Conservation (phyloP, 2,888 invertebrate genomes). For the Diadegma fenestrale region DNA sequence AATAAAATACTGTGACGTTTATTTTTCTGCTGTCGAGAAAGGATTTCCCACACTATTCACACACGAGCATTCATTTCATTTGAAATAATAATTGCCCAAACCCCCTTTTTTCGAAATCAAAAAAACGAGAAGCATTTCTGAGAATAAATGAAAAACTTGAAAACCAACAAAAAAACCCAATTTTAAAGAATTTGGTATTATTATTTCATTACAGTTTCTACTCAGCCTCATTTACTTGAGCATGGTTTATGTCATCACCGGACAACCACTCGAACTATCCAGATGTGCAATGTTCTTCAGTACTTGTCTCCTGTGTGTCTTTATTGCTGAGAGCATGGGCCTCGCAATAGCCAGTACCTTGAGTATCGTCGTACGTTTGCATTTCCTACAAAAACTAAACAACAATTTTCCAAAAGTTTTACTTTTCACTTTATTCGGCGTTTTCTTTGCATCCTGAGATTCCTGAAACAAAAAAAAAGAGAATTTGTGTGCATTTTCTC, state of each 20-base stretch:
- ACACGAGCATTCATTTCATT: not conserved
- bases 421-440: too few relatives aligned
- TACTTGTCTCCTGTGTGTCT: constrained; percentile 89
- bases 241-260: constrained; percentile 91
- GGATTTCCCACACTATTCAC: not conserved
- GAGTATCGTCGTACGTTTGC: constrained; percentile 90
- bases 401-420: not conserved
- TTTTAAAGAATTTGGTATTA: not conserved
- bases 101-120: not conserved
- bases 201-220: constrained; percentile 81
- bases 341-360: constrained; percentile 91
- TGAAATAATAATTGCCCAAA: too few relatives aligned
- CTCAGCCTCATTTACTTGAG: constrained; percentile 89
- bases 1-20: not conserved
- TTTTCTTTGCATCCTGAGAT: too few relatives aligned
- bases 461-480: too few relatives aligned
- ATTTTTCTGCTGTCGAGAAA: not conserved
- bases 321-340: constrained; percentile 93
- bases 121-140: not conserved
- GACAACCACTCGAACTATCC: constrained; percentile 90
- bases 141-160: not conserved
- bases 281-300: constrained; percentile 90
- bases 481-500: too few relatives aligned
- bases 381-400: not conserved
- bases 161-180: not conserved